Evolutionary conservation across 1,140 invertebrate species (phyloP), one percentile per base, ranked within the genome.

Genomic region (Drosophila pandora): DNA sequence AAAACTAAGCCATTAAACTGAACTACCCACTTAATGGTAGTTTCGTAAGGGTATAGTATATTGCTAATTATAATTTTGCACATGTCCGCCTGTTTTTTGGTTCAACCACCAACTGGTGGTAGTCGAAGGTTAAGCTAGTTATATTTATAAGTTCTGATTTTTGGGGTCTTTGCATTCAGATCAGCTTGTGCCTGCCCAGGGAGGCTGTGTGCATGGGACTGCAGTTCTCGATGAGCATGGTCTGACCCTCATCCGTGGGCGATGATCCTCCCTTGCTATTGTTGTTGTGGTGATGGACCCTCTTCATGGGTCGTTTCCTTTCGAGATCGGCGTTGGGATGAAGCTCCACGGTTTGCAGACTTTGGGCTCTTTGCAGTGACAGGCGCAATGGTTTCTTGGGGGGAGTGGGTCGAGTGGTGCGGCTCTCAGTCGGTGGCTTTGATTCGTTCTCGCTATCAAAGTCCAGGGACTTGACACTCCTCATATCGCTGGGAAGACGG

Each of bases 341-440:
- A 28, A 91, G 55, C 41, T 93, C 95, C 0, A 97, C 94, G 0
- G 95, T 96, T 76, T 97, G 96, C 17, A 96, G 93, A 92, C 96
- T 97, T 57, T 91, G 90, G 0, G 96, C 95, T 72, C 96, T 94
- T 83, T 97, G 96, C 1, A 97, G 91, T 1, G 96, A 97, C 2
- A 97, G 90, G 4, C 96, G 92, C 1, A 97, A 80, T 0, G 96
- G 97, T 87, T 97, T 97, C 79, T 96, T 95, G 13, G 96, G 96
- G 3, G 96, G 96, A 13, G 94, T 94, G 3, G 96, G 96, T 30
- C 95, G 92, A 2, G 93, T 93, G 21, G 92, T 76, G 5, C 91
- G 90, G 1, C 92, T 92, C 47, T 95, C 94, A 0, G 94, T 94
- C 0, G 93, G 30, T 5, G 70, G 74, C 79, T 91, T 89, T 37